phyloP scores from a whole-genome alignment of 2,113 vertebrate species.

The Mastomys coucha region DNA sequence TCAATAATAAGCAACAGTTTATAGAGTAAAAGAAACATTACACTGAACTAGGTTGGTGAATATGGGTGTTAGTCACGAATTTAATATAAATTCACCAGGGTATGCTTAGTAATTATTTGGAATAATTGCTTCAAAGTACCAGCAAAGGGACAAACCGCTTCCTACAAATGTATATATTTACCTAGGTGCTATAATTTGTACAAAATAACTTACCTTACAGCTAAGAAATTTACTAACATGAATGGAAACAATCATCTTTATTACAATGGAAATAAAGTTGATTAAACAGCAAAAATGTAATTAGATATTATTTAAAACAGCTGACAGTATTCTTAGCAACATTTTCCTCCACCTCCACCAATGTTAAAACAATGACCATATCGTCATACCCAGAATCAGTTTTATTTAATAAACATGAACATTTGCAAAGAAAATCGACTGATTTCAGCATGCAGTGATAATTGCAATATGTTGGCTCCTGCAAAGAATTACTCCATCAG shows the following conservation, averaged over 20 bases:
- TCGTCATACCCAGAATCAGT: neutral
- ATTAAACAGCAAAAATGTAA: neutral
- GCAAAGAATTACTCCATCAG: conserved; percentile 18
- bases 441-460: neutral
- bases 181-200: neutral
- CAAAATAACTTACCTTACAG: conserved; percentile 1
- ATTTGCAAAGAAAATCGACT: conserved; percentile 9
- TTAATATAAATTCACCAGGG: neutral
- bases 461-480: neutral
- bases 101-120: neutral
- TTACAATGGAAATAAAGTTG: neutral
- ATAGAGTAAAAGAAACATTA: neutral
- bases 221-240: no score
- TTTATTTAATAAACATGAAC: neutral
- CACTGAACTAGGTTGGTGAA: neutral
- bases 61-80: neutral
- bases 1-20: neutral
- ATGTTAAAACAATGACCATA: conserved; percentile 1
- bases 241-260: no score
- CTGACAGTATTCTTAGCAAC: neutral
- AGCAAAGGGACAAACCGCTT: neutral
- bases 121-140: neutral
- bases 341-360: neutral
- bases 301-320: neutral
- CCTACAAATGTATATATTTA: neutral